These are phyloP conservation scores for Lates japonicus DNA, from an alignment of 2,797 vertebrate genomes.

Conservation along the genomic window DNA sequence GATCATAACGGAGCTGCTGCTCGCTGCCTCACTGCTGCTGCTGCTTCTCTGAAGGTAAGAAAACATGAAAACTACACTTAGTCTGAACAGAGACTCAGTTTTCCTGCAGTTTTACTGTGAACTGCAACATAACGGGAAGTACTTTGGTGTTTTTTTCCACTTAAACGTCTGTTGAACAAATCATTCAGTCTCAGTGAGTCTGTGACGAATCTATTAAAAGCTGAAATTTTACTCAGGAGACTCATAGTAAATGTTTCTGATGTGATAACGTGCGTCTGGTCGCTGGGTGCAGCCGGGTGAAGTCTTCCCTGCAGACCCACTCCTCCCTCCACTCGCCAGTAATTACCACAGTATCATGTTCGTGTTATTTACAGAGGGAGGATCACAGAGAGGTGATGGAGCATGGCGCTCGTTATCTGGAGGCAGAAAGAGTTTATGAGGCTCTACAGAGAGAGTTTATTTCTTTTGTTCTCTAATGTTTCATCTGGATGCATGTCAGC, in stretches of 20 bases:
- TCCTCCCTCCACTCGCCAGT: not conserved
- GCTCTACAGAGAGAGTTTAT: not conserved
- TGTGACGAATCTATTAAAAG: not conserved
- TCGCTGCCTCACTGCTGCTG: constrained; percentile 47
- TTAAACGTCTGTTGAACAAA: not conserved
- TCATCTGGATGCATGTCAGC: too few relatives aligned
- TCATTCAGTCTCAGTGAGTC: not conserved
- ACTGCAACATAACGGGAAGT: too few relatives aligned
- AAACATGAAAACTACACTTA: not conserved
- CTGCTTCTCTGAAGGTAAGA: constrained; percentile 69
- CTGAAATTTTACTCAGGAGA: not conserved
- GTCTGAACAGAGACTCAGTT: not conserved
- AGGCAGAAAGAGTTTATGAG: not conserved
- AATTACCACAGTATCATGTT: not conserved
- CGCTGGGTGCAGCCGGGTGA: constrained; percentile 6
- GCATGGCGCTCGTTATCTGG: not conserved
- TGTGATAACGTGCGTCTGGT: not conserved
- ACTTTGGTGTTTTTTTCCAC: not conserved
- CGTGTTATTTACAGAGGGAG: not conserved
- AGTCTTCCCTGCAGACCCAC: constrained; percentile 5
- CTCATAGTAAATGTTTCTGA: not conserved
- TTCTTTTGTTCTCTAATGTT: not conserved
- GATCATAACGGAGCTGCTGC: constrained; percentile 64
- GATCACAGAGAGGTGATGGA: constrained; percentile 16
- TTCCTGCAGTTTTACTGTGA: not conserved